Evolutionary conservation across 1,140 invertebrate species (phyloP).

Genomic region (Aphaenogaster rudis): DNA sequence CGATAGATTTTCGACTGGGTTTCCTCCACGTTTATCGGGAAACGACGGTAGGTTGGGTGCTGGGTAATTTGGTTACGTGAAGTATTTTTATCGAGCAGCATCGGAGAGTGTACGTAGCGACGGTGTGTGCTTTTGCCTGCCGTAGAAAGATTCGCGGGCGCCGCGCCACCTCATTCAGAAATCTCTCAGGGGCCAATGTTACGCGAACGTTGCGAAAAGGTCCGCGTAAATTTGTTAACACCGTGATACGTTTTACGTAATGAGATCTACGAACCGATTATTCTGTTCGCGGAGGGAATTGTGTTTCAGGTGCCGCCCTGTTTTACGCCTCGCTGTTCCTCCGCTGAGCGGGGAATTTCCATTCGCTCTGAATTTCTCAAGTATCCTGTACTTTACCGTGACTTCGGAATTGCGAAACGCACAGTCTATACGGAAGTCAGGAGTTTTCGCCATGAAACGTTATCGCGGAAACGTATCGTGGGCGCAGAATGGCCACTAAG

Average conservation of each 20-base stretch:
- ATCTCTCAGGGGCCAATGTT: neutral
- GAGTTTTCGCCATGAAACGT: conserved; percentile 29
- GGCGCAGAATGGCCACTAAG: conserved; percentile 31
- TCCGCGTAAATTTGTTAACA: conserved; percentile 43
- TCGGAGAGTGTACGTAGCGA: conserved; percentile 50
- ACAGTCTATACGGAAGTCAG: conserved; percentile 24
- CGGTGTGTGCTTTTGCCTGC: conserved; percentile 46
- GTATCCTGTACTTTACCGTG: conserved; percentile 17
- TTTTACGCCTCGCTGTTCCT: conserved; percentile 32
- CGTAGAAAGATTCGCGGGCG: conserved; percentile 45
- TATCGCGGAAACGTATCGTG: conserved; percentile 50
- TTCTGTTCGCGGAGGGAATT: conserved; percentile 10
- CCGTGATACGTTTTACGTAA: conserved; percentile 46
- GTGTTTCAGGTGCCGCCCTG: conserved; percentile 10
- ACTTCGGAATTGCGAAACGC: conserved; percentile 39
- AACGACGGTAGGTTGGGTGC: conserved; percentile 59
- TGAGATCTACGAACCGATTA: conserved; percentile 31
- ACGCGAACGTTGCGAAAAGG: conserved; percentile 9
- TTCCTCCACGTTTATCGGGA: conserved; percentile 72
- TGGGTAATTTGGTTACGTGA: conserved; percentile 76
- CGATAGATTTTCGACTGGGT: conserved; percentile 63
- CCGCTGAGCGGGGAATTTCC: conserved; percentile 26
- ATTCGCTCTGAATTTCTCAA: conserved; percentile 50
- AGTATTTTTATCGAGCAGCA: conserved; percentile 75
- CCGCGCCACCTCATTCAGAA: conserved; percentile 12